Percentiles rank a stretch among this genome's conserved stretches.
These are phyloP conservation scores for Anadara kagoshimensis DNA, from an alignment of 1,140 invertebrate species.

Conservation along the genomic window DNA sequence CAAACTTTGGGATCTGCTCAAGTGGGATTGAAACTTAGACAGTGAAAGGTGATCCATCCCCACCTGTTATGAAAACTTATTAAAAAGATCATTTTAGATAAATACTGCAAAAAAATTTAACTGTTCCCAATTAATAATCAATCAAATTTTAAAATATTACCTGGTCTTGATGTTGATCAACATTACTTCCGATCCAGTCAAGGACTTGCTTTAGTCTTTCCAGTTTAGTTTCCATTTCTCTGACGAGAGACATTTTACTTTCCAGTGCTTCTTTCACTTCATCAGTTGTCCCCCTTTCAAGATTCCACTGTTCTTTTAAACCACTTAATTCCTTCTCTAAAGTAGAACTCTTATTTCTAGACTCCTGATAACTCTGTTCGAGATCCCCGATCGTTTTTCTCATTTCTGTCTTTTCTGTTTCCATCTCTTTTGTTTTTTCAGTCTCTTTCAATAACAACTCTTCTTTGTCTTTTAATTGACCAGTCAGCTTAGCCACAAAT, in stretches of 20 bases:
- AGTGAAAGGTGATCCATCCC: no score
- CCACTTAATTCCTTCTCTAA: conserved; percentile 13
- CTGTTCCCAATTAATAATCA: no score
- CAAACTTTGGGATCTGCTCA: no score
- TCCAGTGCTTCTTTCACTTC: conserved; percentile 21
- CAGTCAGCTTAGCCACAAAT: conserved; percentile 15
- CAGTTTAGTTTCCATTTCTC: not conserved
- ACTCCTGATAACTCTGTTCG: conserved; percentile 2
- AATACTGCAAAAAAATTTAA: no score
- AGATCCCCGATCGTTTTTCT: conserved; percentile 9
- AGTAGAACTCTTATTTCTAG: not conserved
- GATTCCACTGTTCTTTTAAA: conserved; percentile 17
- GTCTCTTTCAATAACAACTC: not conserved
- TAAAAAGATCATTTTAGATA: no score
- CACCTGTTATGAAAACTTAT: no score
- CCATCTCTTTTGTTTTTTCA: conserved; percentile 2
- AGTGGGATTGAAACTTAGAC: no score
- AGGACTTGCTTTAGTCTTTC: no score
- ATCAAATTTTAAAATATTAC: no score
- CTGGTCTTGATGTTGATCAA: no score
- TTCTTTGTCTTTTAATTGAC: conserved; percentile 17
- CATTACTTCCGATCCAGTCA: no score
- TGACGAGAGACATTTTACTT: conserved; percentile 12
- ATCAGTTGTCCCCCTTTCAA: not conserved
- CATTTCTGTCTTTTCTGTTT: not conserved